Conservation (phyloP, 2,113 vertebrate species). For the Solea solea region DNA sequence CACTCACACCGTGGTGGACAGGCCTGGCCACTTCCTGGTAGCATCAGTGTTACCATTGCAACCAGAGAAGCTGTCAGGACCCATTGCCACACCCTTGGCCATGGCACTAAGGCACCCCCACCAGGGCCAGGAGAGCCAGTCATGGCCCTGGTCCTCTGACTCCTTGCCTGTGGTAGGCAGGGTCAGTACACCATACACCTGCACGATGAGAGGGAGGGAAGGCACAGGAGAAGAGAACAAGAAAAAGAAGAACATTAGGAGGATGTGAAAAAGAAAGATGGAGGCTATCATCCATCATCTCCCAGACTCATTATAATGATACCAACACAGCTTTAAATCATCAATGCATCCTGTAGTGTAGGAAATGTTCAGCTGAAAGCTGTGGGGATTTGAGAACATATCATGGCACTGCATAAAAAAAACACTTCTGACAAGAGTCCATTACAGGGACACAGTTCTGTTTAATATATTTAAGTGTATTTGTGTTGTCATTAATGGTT, state of each 20-base stretch:
- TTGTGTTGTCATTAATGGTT: conserved; percentile 56
- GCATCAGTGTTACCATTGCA: conserved; percentile 66
- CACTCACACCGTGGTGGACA: conserved; percentile 96
- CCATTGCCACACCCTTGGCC: conserved; percentile 75
- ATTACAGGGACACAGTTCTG: conserved; percentile 23
- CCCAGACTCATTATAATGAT: conserved; percentile 39
- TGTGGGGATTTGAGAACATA: conserved; percentile 24
- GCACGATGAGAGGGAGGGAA: conserved; percentile 31
- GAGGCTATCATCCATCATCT: conserved; percentile 21
- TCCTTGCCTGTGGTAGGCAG: conserved; percentile 78
- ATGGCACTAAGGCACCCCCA: conserved; percentile 80
- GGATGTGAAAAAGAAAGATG: conserved; percentile 23
- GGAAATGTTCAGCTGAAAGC: conserved; percentile 24
- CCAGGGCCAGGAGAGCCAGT: conserved; percentile 76
- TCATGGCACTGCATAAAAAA: conserved; percentile 31
- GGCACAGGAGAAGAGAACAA: background rate
- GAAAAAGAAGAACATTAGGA: background rate
- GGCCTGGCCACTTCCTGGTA: conserved; percentile 70
- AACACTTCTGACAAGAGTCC: conserved; percentile 14
- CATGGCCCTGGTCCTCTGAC: conserved; percentile 81
- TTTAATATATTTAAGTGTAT: conserved; percentile 51
- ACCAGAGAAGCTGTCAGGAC: conserved; percentile 67
- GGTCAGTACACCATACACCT: conserved; percentile 85
- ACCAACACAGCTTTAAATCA: conserved; percentile 44
- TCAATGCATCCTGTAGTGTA: conserved; percentile 36